phyloP scores from a whole-genome alignment of 2,888 invertebrate species.

The Rotaria magnacalcarata region DNA sequence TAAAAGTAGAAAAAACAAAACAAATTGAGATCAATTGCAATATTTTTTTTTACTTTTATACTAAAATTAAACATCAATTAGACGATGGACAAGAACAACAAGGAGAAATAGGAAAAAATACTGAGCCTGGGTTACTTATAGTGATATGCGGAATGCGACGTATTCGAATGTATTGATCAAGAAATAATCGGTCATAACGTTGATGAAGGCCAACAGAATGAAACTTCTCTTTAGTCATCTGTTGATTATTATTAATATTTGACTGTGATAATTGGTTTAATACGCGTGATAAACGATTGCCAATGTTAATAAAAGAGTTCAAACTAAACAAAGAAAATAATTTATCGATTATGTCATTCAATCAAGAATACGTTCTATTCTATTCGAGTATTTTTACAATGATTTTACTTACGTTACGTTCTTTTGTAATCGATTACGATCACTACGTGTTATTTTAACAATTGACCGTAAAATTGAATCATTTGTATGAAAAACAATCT shows the following conservation, averaged over 20 bases:
- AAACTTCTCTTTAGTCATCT: neutral
- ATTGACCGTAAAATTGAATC: neutral
- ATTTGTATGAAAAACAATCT: neutral
- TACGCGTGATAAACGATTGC: neutral
- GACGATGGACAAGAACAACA: neutral
- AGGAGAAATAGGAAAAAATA: neutral
- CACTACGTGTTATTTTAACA: neutral
- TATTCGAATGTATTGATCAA: neutral
- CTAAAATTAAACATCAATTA: neutral
- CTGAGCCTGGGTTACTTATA: neutral
- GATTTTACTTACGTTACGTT: neutral
- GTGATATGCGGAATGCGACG: neutral
- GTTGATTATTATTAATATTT: neutral
- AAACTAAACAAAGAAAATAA: neutral
- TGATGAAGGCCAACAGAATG: neutral
- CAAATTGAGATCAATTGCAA: too few species aligned
- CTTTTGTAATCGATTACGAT: neutral
- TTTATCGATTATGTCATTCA: neutral
- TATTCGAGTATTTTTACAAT: neutral
- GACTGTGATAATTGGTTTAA: neutral
- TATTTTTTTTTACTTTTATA: neutral
- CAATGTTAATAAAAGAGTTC: neutral
- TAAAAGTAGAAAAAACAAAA: too few species aligned
- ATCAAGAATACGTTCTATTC: neutral
- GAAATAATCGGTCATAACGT: neutral